These are phyloP conservation scores for Elephas maximus DNA, from an alignment of 2,113 vertebrate genomes.

Conservation along the genomic window DNA sequence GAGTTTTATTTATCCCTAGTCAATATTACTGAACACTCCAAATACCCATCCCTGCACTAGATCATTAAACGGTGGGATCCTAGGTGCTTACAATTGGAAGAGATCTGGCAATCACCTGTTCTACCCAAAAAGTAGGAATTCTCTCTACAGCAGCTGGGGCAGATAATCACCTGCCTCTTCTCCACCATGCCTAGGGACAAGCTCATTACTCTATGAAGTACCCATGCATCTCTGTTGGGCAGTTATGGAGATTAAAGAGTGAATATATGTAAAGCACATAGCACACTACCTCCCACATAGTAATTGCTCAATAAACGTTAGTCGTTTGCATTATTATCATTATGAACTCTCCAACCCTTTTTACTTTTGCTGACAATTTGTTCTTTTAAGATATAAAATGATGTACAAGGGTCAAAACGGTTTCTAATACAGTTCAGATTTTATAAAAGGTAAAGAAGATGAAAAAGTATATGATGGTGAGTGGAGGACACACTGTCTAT, in stretches of 20 bases:
- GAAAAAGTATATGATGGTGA: neutral
- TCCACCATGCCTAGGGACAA: neutral
- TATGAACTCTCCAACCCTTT: neutral
- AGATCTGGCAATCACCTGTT: neutral
- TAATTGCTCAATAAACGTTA: constrained; percentile 12
- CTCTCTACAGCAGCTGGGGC: neutral
- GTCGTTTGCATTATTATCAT: neutral
- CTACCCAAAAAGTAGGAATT: neutral
- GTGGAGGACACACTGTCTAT: no score
- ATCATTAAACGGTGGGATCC: neutral
- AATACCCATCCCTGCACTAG: neutral
- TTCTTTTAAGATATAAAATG: constrained; percentile 50
- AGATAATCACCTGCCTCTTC: neutral
- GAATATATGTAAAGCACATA: neutral
- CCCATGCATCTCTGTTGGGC: neutral
- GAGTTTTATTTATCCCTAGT: neutral
- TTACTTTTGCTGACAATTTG: neutral
- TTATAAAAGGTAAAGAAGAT: neutral
- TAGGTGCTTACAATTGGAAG: neutral
- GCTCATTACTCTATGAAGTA: neutral
- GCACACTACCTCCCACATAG: neutral
- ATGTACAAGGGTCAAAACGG: neutral
- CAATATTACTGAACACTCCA: neutral
- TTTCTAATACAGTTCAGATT: neutral
- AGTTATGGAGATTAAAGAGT: neutral